Conservation (phyloP, 1,140 invertebrate species). For the Aphis craccivora region DNA sequence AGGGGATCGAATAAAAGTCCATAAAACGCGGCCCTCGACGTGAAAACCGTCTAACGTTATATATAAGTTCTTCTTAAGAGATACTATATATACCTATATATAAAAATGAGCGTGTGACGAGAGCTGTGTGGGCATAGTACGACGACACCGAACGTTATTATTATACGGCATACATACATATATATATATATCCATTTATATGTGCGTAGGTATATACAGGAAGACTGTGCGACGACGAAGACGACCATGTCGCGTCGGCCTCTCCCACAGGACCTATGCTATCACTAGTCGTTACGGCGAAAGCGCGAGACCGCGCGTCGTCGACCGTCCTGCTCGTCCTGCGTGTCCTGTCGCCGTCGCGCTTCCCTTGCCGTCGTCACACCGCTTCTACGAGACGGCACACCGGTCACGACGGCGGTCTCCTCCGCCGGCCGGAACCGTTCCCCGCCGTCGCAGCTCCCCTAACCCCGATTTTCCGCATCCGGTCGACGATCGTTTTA, state of each 20-base stretch:
- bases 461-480: neutral
- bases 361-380: neutral
- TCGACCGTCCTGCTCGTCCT: too few relatives aligned
- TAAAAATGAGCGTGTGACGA: neutral
- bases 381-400: neutral
- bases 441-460: neutral
- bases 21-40: constrained; percentile 34
- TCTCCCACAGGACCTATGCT: constrained; percentile 23
- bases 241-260: too few relatives aligned
- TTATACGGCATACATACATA: neutral
- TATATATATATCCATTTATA: neutral
- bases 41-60: constrained; percentile 19
- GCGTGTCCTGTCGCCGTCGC: neutral
- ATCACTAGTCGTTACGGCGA: constrained; percentile 20
- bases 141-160: constrained; percentile 9
- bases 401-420: too few relatives aligned
- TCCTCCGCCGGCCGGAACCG: neutral
- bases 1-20: constrained; percentile 25
- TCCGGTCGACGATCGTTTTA: neutral
- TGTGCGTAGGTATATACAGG: too few relatives aligned
- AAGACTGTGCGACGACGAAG: too few relatives aligned
- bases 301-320: neutral
- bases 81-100: neutral
- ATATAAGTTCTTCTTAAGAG: constrained; percentile 54
- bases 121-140: neutral